Conservation (phyloP, 2,888 invertebrate species). For the Oxystoma pomonae region DNA sequence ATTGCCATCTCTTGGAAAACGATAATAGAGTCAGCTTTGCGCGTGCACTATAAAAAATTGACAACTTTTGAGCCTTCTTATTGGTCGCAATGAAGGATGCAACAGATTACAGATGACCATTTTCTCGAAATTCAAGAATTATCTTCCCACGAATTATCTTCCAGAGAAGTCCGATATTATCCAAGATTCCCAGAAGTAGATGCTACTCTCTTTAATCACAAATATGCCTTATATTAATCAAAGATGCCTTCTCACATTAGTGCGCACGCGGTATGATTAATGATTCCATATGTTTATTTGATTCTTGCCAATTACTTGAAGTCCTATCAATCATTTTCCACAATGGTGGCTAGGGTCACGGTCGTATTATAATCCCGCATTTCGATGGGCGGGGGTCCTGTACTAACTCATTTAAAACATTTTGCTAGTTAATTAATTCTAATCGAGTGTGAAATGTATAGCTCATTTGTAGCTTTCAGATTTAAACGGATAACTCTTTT, state of each 20-base stretch:
- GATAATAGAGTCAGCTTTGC: no score
- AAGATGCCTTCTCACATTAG: neutral
- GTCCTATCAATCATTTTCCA: neutral
- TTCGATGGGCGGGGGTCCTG: neutral
- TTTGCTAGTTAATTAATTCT: neutral
- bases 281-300: neutral
- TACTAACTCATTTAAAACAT: neutral
- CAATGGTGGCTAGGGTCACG: neutral
- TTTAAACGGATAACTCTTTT: neutral
- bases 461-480: no score
- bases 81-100: no score
- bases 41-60: no score
- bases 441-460: neutral
- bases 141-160: no score
- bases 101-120: no score
- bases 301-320: neutral
- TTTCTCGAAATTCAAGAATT: no score
- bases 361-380: neutral
- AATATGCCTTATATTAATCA: neutral
- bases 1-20: no score
- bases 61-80: no score
- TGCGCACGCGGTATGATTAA: neutral
- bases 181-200: no score
- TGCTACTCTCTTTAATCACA: no score
- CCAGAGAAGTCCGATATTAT: no score